Percentiles rank a stretch among this genome's conserved stretches.
These are phyloP conservation scores for Coecobrya sp. DNA, from an alignment of 2,888 invertebrate species.

Conservation along the genomic window DNA sequence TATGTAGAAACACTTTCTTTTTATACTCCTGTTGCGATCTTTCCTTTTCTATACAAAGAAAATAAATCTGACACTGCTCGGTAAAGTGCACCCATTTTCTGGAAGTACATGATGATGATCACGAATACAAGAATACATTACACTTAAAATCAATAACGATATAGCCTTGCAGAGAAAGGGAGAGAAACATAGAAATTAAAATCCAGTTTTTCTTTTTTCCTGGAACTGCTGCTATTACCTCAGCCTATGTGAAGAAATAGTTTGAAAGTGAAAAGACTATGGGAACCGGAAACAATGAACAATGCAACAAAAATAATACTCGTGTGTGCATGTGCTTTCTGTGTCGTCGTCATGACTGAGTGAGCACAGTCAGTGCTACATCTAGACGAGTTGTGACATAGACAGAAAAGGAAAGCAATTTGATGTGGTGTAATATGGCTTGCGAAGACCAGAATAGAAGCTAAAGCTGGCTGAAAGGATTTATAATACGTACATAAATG, in stretches of 20 bases:
- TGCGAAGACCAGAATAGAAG: not conserved
- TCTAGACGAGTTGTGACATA: not conserved
- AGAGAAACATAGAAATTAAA: constrained; percentile 36
- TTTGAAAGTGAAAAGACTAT: constrained; percentile 21
- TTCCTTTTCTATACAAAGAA: constrained; percentile 4
- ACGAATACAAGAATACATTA: constrained; percentile 12
- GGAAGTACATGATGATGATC: constrained; percentile 3
- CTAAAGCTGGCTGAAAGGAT: not conserved
- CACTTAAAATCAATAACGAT: constrained; percentile 46
- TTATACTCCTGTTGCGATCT: constrained; percentile 9
- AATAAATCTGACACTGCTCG: not conserved
- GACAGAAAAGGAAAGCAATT: constrained; percentile 6
- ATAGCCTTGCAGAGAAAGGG: not conserved
- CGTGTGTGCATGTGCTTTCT: not conserved
- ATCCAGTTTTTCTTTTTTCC: constrained; percentile 24
- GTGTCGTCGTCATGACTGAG: constrained; percentile 22
- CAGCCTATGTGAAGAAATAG: not conserved
- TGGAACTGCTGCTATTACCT: not conserved
- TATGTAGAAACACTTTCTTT: not conserved
- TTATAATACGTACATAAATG: constrained; percentile 2
- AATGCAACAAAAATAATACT: constrained; percentile 26
- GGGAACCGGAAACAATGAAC: constrained; percentile 66
- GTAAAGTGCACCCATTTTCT: not conserved
- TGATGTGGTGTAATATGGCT: not conserved
- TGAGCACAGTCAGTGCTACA: constrained; percentile 4